Conservation (phyloP, 1,140 invertebrate genomes). For the Heliconius congener region DNA sequence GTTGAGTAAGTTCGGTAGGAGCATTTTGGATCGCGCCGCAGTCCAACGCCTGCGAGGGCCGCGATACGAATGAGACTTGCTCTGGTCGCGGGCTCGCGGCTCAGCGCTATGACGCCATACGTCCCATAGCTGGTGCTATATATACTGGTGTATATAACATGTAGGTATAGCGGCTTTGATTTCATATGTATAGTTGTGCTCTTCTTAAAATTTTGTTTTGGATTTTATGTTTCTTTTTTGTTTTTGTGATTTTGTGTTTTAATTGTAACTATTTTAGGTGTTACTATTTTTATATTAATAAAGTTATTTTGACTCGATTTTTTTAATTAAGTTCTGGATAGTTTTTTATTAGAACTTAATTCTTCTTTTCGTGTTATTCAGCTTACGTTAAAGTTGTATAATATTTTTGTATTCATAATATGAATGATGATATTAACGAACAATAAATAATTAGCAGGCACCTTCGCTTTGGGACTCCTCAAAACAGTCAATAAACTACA, state of each 20-base stretch:
- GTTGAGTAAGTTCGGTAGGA: constrained; percentile 43
- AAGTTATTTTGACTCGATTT: too few species aligned
- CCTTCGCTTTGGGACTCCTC: neutral
- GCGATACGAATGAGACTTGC: constrained; percentile 32
- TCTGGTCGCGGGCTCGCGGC: neutral
- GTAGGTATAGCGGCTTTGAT: neutral
- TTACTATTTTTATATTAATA: neutral
- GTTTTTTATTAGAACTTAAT: too few species aligned
- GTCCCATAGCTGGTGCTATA: constrained; percentile 24
- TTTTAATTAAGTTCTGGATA: too few species aligned
- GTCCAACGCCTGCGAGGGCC: constrained; percentile 28
- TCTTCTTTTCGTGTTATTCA: too few species aligned
- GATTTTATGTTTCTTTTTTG: neutral
- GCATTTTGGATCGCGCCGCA: constrained; percentile 41
- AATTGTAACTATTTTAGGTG: neutral
- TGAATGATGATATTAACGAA: too few species aligned
- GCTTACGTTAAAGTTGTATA: too few species aligned
- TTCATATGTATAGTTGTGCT: neutral
- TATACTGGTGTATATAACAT: neutral
- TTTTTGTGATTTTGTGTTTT: neutral
- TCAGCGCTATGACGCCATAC: constrained; percentile 27
- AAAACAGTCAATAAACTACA: neutral
- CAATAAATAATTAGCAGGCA: neutral
- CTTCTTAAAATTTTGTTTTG: neutral
- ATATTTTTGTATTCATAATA: too few species aligned